These are phyloP conservation scores for Calycopis cecrops DNA, from an alignment of 1,140 invertebrate genomes.

Conservation along the genomic window DNA sequence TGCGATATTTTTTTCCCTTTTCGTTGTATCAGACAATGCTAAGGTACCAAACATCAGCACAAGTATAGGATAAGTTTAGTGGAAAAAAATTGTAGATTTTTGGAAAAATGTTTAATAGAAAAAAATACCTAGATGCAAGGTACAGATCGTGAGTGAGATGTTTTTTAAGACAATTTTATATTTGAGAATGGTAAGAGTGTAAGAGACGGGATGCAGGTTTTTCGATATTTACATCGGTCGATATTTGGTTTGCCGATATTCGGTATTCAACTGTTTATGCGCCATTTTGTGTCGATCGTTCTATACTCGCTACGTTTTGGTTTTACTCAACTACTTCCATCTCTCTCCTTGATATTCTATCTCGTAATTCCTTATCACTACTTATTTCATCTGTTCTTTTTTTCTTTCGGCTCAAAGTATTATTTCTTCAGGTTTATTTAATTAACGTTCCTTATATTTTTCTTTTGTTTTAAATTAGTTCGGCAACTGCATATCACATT, in stretches of 20 bases:
- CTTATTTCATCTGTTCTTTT: too few species aligned
- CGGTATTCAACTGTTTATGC: neutral
- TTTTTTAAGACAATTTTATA: slow-evolving; percentile 61
- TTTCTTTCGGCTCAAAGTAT: too few species aligned
- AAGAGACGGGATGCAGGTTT: slow-evolving; percentile 10
- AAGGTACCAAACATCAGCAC: slow-evolving; percentile 52
- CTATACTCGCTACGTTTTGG: too few species aligned
- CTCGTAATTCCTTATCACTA: too few species aligned
- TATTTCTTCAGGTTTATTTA: too few species aligned
- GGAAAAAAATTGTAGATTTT: slow-evolving; percentile 65
- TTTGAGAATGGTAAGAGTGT: slow-evolving; percentile 40
- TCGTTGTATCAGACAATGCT: slow-evolving; percentile 19
- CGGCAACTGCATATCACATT: too few species aligned
- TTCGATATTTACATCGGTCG: slow-evolving; percentile 10
- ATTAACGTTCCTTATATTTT: too few species aligned
- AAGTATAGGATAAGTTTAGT: slow-evolving; percentile 55
- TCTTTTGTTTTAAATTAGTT: too few species aligned
- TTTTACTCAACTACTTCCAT: too few species aligned
- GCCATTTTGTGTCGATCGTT: neutral
- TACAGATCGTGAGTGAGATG: slow-evolving; percentile 53
- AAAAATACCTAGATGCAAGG: slow-evolving; percentile 46
- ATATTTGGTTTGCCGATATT: slow-evolving; percentile 2
- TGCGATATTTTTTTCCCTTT: slow-evolving; percentile 34
- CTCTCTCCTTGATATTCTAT: too few species aligned
- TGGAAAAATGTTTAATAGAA: slow-evolving; percentile 68